These are phyloP conservation scores for Corvus cornix DNA, from an alignment of 2,113 vertebrate species.

Conservation along the genomic window DNA sequence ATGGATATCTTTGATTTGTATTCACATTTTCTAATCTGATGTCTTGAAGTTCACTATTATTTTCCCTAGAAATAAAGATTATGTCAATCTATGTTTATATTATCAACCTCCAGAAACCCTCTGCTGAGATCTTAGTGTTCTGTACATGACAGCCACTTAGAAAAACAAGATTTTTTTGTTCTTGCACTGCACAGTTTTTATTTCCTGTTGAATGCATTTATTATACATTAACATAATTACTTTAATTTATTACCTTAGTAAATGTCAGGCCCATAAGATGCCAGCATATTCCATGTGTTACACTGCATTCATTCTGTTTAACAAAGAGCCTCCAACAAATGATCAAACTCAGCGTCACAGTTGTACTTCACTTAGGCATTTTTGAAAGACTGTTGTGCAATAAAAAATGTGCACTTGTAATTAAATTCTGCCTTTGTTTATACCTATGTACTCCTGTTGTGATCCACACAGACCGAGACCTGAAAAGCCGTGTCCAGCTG, in stretches of 20 bases:
- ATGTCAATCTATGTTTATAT: not conserved
- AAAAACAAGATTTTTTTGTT: not conserved
- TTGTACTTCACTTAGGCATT: not conserved
- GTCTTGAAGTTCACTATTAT: not conserved
- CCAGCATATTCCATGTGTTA: not conserved
- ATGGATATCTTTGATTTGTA: not conserved
- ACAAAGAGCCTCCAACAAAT: not conserved
- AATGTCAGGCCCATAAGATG: conserved; percentile 20
- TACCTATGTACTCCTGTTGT: not conserved
- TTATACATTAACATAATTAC: conserved; percentile 38
- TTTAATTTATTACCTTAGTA: conserved; percentile 44
- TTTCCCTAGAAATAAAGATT: not conserved
- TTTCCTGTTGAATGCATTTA: conserved; percentile 27
- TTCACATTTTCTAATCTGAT: not conserved
- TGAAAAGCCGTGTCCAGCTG: not conserved
- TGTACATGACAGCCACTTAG: not conserved
- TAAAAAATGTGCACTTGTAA: not conserved
- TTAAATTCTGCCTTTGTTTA: conserved; percentile 39
- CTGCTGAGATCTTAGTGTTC: not conserved
- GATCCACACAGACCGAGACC: not conserved
- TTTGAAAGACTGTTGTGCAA: conserved; percentile 33
- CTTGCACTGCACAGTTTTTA: not conserved
- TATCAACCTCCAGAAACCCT: not conserved
- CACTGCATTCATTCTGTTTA: not conserved
- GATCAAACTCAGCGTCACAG: not conserved